These are phyloP conservation scores for Scaptomyza tumidula DNA, from an alignment of 2,888 invertebrate species.

Conservation along the genomic window DNA sequence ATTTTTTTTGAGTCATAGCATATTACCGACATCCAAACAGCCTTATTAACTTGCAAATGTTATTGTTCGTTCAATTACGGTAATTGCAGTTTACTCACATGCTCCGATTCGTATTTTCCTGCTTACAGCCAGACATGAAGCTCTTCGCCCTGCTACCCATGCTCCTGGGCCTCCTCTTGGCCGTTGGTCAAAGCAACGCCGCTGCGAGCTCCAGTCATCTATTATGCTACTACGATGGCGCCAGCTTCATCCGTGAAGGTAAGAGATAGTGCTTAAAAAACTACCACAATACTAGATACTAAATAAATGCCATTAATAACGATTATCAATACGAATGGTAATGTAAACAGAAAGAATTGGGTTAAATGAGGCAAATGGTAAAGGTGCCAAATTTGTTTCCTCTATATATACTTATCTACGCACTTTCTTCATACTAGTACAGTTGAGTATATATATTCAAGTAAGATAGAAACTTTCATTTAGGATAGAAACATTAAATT, in stretches of 20 bases:
- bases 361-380: not conserved
- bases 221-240: conserved; percentile 82
- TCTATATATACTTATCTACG: too few species aligned
- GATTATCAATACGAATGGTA: not conserved
- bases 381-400: not conserved
- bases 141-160: conserved; percentile 69
- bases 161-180: conserved; percentile 69
- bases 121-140: conserved; percentile 71
- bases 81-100: conserved; percentile 28
- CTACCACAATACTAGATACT: too few species aligned
- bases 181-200: conserved; percentile 58
- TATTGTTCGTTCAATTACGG: conserved; percentile 18
- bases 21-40: not conserved
- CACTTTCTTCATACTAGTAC: too few species aligned
- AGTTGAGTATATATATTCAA: too few species aligned
- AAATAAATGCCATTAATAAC: not conserved
- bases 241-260: conserved; percentile 82
- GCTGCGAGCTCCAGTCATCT: conserved; percentile 64
- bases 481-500: too few species aligned
- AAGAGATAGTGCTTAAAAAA: conserved; percentile 41
- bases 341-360: not conserved
- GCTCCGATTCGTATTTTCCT: conserved; percentile 12
- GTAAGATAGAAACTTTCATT: too few species aligned
- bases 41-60: not conserved
- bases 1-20: conserved; percentile 8